Conservation (phyloP, 2,113 vertebrate species). For the Microcebus jonahi region DNA sequence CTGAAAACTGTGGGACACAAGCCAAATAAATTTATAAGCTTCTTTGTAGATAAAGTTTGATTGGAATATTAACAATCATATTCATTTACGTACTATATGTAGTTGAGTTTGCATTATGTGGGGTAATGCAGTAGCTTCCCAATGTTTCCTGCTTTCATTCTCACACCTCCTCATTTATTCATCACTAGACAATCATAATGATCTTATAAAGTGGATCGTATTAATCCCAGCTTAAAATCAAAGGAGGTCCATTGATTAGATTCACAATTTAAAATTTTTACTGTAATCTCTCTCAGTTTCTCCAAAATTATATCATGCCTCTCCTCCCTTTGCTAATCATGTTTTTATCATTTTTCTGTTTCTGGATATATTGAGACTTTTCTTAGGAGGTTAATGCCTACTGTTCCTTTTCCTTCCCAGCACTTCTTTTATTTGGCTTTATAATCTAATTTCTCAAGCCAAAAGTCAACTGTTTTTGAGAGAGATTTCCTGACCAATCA, state of each 20-base stretch:
- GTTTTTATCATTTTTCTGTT: neutral
- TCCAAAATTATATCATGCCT: neutral
- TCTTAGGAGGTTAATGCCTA: neutral
- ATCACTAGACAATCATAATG: neutral
- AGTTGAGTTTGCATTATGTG: neutral
- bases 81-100: neutral
- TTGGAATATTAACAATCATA: neutral
- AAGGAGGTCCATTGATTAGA: neutral
- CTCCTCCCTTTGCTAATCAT: neutral
- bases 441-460: neutral
- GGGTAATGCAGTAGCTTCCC: neutral
- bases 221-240: neutral
- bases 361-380: neutral
- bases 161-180: neutral
- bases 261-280: neutral
- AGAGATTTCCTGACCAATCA: neutral
- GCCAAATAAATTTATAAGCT: neutral
- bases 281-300: fast-evolving
- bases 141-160: neutral
- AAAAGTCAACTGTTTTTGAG: neutral
- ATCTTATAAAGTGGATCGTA: neutral
- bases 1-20: neutral
- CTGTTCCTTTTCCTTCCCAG: neutral
- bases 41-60: neutral
- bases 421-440: neutral